Conservation (phyloP, 2,888 invertebrate species). For the Hemaris fuciformis region DNA sequence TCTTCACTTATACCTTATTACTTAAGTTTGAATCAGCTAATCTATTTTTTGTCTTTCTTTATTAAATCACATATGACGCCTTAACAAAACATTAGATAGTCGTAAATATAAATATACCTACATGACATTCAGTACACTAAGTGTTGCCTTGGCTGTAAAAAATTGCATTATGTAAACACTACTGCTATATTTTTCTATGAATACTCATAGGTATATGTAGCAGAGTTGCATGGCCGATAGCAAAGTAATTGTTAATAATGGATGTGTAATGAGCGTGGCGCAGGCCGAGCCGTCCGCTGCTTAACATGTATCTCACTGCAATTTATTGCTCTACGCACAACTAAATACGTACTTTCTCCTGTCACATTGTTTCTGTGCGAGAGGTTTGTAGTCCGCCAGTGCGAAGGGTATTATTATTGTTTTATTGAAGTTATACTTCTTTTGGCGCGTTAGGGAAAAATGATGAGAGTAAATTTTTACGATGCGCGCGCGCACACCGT, state of each 20-base stretch:
- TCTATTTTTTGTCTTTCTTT: no score
- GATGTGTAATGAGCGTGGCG: neutral
- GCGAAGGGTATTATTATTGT: neutral
- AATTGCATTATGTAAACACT: neutral
- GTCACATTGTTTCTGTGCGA: constrained; percentile 23
- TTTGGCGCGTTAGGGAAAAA: no score
- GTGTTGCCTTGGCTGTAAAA: no score
- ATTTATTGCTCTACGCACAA: constrained; percentile 42
- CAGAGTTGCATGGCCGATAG: neutral
- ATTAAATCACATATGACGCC: no score
- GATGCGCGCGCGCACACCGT: no score
- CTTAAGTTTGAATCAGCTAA: no score
- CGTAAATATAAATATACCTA: no score
- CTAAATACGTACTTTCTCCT: constrained; percentile 49
- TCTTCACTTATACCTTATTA: no score
- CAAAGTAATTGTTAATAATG: neutral
- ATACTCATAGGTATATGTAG: neutral
- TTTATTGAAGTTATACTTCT: no score
- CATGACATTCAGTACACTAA: no score
- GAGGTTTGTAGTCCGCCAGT: constrained; percentile 3
- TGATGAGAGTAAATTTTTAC: no score
- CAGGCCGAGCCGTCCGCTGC: neutral
- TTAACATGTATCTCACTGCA: constrained; percentile 40
- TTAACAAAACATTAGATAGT: no score
- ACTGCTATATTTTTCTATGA: neutral